Evolutionary conservation across 2,888 invertebrate species (phyloP).

Genomic region (Torymus texanus): DNA sequence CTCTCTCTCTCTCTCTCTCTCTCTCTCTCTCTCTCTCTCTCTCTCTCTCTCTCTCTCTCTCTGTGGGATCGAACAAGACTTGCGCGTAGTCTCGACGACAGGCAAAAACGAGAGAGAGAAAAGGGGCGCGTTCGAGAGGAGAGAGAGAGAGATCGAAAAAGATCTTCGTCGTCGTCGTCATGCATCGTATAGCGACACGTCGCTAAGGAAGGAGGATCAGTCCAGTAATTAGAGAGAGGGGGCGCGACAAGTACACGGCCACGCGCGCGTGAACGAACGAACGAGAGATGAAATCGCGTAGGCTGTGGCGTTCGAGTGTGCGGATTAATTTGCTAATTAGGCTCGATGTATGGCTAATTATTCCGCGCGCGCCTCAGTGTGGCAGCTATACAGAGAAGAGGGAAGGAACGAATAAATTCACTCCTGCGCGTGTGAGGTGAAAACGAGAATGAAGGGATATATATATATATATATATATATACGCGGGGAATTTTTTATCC

Average conservation of each 20-base stretch:
- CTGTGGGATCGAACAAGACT: conserved; percentile 35
- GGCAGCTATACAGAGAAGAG: background rate
- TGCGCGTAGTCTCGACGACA: background rate
- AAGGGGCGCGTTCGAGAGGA: background rate
- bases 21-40: background rate
- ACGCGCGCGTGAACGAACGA: no score
- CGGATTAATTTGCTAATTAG: conserved; percentile 67
- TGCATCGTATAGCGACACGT: conserved; percentile 33
- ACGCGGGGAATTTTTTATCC: no score
- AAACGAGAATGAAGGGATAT: no score
- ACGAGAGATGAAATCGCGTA: conserved; percentile 21
- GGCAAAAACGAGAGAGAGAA: conserved; percentile 4
- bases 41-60: background rate
- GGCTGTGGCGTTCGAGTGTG: conserved; percentile 50
- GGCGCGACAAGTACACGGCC: conserved; percentile 47
- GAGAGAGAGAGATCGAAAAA: conserved; percentile 9
- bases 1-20: background rate
- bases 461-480: no score
- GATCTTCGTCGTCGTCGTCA: conserved; percentile 26
- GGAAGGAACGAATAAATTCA: conserved; percentile 18
- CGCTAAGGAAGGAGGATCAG: conserved; percentile 29
- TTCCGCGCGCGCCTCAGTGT: conserved; percentile 26
- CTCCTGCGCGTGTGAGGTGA: no score
- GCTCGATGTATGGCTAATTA: conserved; percentile 60
- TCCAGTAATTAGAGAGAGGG: conserved; percentile 52